A percentile compares a stretch with the other conserved stretches of the same genome.
These are phyloP conservation scores for Bombus ignitus DNA, from an alignment of 1,140 invertebrate genomes.

Conservation along the genomic window DNA sequence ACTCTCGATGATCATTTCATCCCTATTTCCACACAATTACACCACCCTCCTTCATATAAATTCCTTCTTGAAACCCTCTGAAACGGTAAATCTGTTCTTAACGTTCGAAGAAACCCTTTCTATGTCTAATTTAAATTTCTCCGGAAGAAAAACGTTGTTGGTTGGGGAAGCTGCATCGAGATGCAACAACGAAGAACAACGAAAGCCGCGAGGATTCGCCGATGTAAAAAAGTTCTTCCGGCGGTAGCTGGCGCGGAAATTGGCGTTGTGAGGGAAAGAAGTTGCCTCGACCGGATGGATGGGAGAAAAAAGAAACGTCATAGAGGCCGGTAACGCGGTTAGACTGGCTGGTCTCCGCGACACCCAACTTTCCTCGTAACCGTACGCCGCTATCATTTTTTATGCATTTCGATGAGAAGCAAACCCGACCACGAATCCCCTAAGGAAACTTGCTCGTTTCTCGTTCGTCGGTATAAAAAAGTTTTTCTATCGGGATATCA, in stretches of 20 bases:
- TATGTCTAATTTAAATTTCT: not conserved
- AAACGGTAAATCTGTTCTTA: not conserved
- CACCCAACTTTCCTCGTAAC: constrained; percentile 53
- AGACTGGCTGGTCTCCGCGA: not conserved
- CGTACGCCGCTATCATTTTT: constrained; percentile 47
- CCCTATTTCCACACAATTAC: not conserved
- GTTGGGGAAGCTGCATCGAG: not conserved
- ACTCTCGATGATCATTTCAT: not conserved
- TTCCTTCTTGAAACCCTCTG: not conserved
- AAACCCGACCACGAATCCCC: not conserved
- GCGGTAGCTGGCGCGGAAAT: constrained; percentile 47
- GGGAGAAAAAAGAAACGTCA: not conserved
- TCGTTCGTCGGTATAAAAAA: constrained; percentile 47
- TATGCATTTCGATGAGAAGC: constrained; percentile 38
- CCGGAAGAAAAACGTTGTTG: not conserved
- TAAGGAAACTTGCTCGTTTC: constrained; percentile 39
- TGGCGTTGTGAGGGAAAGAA: constrained; percentile 39
- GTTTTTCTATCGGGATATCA: constrained; percentile 52
- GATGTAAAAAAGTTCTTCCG: constrained; percentile 49
- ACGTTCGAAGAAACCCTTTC: not conserved
- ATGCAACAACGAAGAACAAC: not conserved
- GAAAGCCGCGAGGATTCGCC: not conserved
- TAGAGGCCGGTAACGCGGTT: constrained; percentile 4
- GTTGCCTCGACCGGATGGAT: constrained; percentile 28
- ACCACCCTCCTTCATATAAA: not conserved